Base-by-base conservation (phyloP, 2,888 invertebrate species). In the Pelosia muscerda region DNA sequence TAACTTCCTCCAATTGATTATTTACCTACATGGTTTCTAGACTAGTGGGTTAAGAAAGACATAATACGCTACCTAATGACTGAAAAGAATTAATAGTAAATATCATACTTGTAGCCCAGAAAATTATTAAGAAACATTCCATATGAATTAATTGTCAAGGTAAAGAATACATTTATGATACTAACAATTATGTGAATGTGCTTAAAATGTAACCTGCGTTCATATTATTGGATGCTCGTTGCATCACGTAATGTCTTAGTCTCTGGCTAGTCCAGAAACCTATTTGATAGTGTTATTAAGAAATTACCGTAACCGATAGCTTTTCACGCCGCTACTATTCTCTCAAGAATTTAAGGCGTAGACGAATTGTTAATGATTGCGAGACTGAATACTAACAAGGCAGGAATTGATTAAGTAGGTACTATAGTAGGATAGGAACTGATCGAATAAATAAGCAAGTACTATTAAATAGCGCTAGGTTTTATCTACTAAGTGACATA, bases 401-500 rank as follows among this genome's bases (percentile, higher is more conserved):
- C n/a, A 49, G n/a, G 64, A 38, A 66, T 58, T 58, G 67, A 67
- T 65, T 75, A 68, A 64, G n/a, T n/a, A n/a, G n/a, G n/a, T n/a
- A n/a, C n/a, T n/a, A n/a, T n/a, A n/a, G n/a, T n/a, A n/a, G 65
- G 62, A 42, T 62, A 76, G 19, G 42, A 67, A 66, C 62, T 69
- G 68, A 69, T 69, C 59, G 62, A 68, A 71, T 79, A 54, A 80
- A 75, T 73, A 77, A 77, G 31, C 28, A 57, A 19, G 65, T 74
- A 72, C 68, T 59, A 76, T 75, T 75, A 63, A 75, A 78, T 75
- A 65, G 69, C 62, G 67, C 70, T 82, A 79, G 81, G 82, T 86
- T 86, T 79, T 82, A 62, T 54, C 53, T 31, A 76, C 76, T 77
- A 83, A 90, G 89, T 92, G 90, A 92, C 90, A 90, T 87, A 83